Evolutionary conservation across 2,113 vertebrate genomes (phyloP), one percentile per base, ranked within the genome.

Genomic region (Gadus chalcogrammus): DNA sequence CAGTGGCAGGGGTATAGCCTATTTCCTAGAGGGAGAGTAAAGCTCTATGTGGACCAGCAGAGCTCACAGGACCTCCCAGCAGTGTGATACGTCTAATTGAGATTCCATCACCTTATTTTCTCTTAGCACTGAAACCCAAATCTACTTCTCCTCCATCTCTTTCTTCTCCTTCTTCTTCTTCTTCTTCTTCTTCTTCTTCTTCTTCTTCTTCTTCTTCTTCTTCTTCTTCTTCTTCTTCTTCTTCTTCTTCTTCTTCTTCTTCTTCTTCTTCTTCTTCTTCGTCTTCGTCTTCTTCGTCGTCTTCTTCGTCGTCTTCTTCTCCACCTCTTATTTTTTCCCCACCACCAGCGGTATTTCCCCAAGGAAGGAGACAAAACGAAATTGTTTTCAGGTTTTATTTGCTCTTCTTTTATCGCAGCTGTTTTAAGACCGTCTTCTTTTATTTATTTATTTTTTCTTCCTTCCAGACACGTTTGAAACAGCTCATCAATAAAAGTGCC

Each of bases 81-180:
- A 87, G 88, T 87, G 84, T 84, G 84, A 90, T 84, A 88, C 75
- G 55, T 88, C 75, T 91, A 88, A 90, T 86, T 90, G 88, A 88
- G 81, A 87, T 87, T 91, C 85, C 82, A 87, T 88, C 38, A 85
- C 65, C 82, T 85, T 89, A 84, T 91, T 88, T 89, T 85, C 80
- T 73, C 74, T 31, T 53, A 77, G 74, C 86, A 11, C 5, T 42
- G 38, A 3, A 11, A 42, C 38, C 38, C 9, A 42, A 42, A 42
- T 42, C 38, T 42, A 5, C 38, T 42, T 42, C 38, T 42, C 5
- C 38, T 42, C 22, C 22, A 24, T 42, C 38, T 42, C 38, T 38
- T 38, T 38, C 35, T 38, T 8, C 35, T 38, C 8, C 35, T 38
- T 8, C 8, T 8, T 38, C 8, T 38, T 38, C 35, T n/a, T n/a